phyloP scores from a whole-genome alignment of 2,797 vertebrate species.

The Chiloscyllium punctatum region DNA sequence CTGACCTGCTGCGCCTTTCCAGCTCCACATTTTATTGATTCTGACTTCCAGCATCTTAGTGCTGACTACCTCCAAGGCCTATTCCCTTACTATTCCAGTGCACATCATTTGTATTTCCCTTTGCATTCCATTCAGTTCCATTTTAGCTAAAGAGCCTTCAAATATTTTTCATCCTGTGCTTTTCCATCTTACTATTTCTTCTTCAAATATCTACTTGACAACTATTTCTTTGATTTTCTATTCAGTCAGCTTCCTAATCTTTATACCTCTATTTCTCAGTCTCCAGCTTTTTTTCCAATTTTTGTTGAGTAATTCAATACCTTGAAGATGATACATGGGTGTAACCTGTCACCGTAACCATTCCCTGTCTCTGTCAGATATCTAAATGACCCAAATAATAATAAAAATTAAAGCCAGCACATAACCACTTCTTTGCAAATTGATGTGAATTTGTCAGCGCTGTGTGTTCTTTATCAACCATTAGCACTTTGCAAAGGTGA shows the following conservation, averaged over 20 bases:
- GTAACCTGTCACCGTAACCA: neutral
- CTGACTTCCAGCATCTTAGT: too few relatives aligned
- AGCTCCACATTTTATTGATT: too few relatives aligned
- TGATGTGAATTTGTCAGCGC: neutral
- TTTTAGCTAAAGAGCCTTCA: neutral
- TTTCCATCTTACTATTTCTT: neutral
- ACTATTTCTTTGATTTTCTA: neutral
- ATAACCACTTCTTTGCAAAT: neutral
- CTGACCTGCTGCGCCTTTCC: too few relatives aligned
- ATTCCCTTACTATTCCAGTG: neutral
- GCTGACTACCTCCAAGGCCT: too few relatives aligned
- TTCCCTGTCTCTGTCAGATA: neutral
- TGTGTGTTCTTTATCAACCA: neutral
- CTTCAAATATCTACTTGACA: neutral
- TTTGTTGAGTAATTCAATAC: neutral
- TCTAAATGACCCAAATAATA: neutral
- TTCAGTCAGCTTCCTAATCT: neutral
- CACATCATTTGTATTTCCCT: neutral
- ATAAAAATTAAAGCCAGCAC: neutral
- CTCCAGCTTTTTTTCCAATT: neutral
- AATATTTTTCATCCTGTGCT: too few relatives aligned
- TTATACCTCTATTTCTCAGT: neutral
- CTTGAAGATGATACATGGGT: neutral
- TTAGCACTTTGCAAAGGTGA: conserved; percentile 5
- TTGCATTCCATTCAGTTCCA: neutral